Evolutionary conservation across 2,113 vertebrate species (phyloP), one percentile per base, ranked within the genome.

Genomic region (Microcebus murinus): DNA sequence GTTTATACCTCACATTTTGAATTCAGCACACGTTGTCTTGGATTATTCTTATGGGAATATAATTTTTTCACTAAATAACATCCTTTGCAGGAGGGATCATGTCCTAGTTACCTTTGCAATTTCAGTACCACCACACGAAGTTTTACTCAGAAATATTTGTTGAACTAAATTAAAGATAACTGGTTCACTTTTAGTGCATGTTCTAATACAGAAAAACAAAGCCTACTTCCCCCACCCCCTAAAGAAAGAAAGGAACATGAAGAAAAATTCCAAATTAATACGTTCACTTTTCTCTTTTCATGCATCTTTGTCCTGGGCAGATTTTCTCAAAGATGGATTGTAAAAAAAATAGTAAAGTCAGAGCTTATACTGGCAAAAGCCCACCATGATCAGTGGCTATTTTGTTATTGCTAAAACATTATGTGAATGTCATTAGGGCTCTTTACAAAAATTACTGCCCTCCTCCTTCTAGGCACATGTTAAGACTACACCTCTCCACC

Each of bases 261-360:
- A 73, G 29, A 85, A 73, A 83, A 65, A 55, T 42, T n/a, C 6
- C 65, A 81, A 34, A 34, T 70, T 73, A 79, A 7, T 94, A 86
- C 34, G 36, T 39, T 84, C 39, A 87, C 7, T 65, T 13, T 6
- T 3, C 1, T 90, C 76, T 90, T 92, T 91, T 52, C 14, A 45
- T 11, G 7, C 0, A n/a, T 68, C 1, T 82, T 70, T 86, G 36
- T 87, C 36, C 36, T 59, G 6, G n/a, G 17, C 1, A 90, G 65
- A 84, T 96, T 74, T 86, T 91, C 81, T 95, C n/a, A 90, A 88
- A 42, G n/a, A 81, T 67, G 12, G 48, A 21, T 90, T 52, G 1
- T 92, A 39, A 88, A 92, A 93, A 93, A 81, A 77, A 50, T 76
- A 88, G 29, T 80, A 10, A 95, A 52, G 50, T 81, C 36, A 81